These are phyloP conservation scores for Jordanella pulchra DNA, from an alignment of 2,797 vertebrate species.

Conservation along the genomic window DNA sequence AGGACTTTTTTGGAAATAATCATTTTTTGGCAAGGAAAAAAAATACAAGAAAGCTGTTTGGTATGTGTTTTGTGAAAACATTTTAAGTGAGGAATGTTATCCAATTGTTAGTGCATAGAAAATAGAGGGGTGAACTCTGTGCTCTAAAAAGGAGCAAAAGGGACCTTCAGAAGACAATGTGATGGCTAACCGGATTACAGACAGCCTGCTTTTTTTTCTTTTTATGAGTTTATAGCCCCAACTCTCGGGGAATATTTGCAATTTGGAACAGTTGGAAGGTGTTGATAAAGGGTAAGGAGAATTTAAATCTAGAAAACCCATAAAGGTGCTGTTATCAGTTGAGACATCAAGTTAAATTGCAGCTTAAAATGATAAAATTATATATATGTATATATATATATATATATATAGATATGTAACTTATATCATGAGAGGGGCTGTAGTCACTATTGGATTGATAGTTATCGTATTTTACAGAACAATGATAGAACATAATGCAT, in stretches of 20 bases:
- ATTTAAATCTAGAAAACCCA: not conserved
- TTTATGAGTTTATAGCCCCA: not conserved
- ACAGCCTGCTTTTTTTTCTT: not conserved
- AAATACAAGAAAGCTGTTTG: too few relatives aligned
- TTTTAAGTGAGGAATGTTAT: slow-evolving; percentile 1
- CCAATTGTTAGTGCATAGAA: not conserved
- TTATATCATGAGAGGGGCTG: too few relatives aligned
- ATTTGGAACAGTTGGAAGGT: not conserved
- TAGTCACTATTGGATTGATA: not conserved
- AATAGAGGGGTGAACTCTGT: not conserved
- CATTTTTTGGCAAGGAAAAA: too few relatives aligned
- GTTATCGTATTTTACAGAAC: not conserved
- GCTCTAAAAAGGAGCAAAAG: not conserved
- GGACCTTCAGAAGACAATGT: not conserved
- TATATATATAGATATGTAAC: too few relatives aligned
- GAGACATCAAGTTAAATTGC: too few relatives aligned
- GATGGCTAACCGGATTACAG: not conserved
- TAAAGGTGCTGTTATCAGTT: not conserved
- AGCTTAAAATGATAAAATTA: too few relatives aligned
- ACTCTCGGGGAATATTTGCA: too few relatives aligned
- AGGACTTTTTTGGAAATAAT: too few relatives aligned
- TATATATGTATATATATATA: too few relatives aligned
- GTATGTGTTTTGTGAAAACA: not conserved
- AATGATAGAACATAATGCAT: not conserved
- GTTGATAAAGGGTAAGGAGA: not conserved